Evolutionary conservation across 2,113 vertebrate genomes (phyloP).

Genomic region (Epinephelus lanceolatus): DNA sequence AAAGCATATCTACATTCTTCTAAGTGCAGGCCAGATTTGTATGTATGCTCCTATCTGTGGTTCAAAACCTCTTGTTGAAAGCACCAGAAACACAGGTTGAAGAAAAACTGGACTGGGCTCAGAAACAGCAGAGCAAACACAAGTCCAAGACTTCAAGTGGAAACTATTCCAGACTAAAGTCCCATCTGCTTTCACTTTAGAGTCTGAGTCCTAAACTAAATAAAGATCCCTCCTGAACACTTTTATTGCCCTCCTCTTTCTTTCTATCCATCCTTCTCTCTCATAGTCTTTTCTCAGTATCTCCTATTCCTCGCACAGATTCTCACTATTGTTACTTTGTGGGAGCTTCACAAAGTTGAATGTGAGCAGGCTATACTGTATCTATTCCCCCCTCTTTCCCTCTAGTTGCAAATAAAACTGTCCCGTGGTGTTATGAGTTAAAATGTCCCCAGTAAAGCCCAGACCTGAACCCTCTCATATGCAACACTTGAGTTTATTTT

Average conservation of each 20-base stretch:
- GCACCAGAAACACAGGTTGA: constrained; percentile 65
- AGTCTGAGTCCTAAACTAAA: constrained; percentile 83
- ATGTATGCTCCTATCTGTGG: constrained; percentile 32
- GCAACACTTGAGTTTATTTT: constrained; percentile 53
- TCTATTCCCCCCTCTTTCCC: constrained; percentile 24
- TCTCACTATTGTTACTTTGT: constrained; percentile 59
- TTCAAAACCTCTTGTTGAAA: constrained; percentile 55
- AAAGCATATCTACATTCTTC: constrained; percentile 2
- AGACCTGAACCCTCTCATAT: constrained; percentile 40
- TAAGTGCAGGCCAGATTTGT: constrained; percentile 20
- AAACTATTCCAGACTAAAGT: constrained; percentile 82
- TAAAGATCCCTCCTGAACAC: constrained; percentile 84
- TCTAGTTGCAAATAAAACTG: constrained; percentile 65
- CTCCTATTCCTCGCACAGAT: constrained; percentile 30
- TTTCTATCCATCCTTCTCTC: constrained; percentile 66
- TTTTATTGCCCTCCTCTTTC: constrained; percentile 79
- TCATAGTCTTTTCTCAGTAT: constrained; percentile 37
- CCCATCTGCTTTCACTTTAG: constrained; percentile 87
- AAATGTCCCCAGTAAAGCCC: constrained; percentile 52
- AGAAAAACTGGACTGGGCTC: constrained; percentile 70
- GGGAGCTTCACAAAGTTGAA: constrained; percentile 48
- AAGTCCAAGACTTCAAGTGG: constrained; percentile 84
- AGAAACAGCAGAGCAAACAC: constrained; percentile 73
- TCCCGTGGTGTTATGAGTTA: constrained; percentile 46
- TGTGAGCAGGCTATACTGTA: constrained; percentile 30